Percentiles rank a stretch among this genome's conserved stretches.
phyloP scores from a whole-genome alignment of 2,113 vertebrate species.

The Ictalurus furcatus region DNA sequence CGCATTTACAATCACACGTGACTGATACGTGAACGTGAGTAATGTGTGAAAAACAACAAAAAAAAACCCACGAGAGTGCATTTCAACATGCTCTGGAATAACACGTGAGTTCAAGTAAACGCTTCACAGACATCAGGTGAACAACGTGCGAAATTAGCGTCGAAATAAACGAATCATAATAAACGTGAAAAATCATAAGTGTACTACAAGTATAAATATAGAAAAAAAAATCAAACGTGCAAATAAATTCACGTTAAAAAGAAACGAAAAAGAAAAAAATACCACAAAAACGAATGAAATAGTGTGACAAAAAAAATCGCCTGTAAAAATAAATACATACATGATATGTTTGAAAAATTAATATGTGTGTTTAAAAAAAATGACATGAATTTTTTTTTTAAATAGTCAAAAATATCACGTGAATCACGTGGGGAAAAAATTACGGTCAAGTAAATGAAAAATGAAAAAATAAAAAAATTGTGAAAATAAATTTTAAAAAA shows the following conservation, averaged over 20 bases:
- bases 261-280: background rate
- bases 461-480: background rate
- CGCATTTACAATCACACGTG: background rate
- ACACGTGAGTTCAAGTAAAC: background rate
- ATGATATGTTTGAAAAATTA: no score
- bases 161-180: background rate
- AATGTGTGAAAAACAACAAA: background rate
- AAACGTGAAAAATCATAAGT: background rate
- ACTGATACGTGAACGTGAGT: background rate
- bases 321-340: background rate
- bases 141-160: background rate
- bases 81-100: background rate
- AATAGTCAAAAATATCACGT: background rate
- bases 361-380: background rate
- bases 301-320: background rate
- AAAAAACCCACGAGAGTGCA: background rate
- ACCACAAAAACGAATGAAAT: no score
- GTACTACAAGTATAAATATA: background rate
- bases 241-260: background rate
- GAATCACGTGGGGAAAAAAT: background rate
- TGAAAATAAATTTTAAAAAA: background rate
- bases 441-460: background rate
- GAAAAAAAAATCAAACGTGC: background rate
- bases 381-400: background rate
- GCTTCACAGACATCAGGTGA: background rate